These are phyloP conservation scores for Wiebesia pumilae DNA, from an alignment of 1,140 invertebrate genomes.

Conservation along the genomic window DNA sequence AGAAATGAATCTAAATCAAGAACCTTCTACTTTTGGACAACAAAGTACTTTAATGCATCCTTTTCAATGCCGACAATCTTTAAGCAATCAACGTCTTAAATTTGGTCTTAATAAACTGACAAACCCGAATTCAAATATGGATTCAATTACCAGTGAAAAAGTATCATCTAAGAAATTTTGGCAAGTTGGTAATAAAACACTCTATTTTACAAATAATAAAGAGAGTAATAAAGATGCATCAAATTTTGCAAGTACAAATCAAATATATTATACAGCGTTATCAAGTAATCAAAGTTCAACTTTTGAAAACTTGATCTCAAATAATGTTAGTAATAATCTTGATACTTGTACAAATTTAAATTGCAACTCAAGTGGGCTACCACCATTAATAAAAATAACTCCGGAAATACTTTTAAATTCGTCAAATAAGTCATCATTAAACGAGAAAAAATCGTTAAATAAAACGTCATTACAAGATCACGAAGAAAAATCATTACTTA, in stretches of 20 bases:
- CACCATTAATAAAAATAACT: constrained; percentile 42
- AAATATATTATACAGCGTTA: background rate
- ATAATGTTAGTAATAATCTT: background rate
- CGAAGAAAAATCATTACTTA: constrained; percentile 7
- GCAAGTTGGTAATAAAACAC: constrained; percentile 40
- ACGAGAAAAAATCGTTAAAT: background rate
- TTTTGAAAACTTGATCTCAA: background rate
- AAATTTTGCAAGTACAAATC: constrained; percentile 17
- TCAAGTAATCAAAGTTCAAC: background rate
- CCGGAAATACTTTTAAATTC: constrained; percentile 1
- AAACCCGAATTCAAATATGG: background rate
- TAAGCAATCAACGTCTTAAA: constrained; percentile 43
- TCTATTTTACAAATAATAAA: constrained; percentile 35
- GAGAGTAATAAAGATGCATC: constrained; percentile 8
- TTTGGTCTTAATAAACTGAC: constrained; percentile 39
- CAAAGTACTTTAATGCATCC: constrained; percentile 44
- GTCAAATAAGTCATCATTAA: constrained; percentile 1
- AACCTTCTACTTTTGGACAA: constrained; percentile 32
- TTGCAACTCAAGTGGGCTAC: constrained; percentile 1
- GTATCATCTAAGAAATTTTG: constrained; percentile 29
- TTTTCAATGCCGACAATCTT: constrained; percentile 46
- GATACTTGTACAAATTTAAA: background rate
- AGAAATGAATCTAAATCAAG: constrained; percentile 12
- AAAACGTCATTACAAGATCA: background rate
- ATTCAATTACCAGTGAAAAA: constrained; percentile 18